phyloP scores from a whole-genome alignment of 2,888 invertebrate genomes.

The Azorinus chamasolen region DNA sequence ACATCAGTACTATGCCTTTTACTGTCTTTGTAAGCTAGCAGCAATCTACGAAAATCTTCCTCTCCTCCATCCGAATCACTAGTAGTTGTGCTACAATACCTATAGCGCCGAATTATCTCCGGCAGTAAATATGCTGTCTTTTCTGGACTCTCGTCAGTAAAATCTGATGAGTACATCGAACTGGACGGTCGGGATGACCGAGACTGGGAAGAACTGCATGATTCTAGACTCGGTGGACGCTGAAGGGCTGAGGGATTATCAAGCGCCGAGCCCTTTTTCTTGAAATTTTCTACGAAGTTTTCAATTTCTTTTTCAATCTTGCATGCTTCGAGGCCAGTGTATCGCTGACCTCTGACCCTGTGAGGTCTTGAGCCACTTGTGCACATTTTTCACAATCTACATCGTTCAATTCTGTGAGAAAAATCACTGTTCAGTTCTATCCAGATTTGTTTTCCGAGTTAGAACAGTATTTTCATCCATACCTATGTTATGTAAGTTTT shows the following conservation, averaged over 20 bases:
- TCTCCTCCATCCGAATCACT: slow-evolving; percentile 71
- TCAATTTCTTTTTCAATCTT: slow-evolving; percentile 82
- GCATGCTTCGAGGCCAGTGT: slow-evolving; percentile 62
- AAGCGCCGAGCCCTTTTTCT: slow-evolving; percentile 74
- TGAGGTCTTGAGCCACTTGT: slow-evolving; percentile 50
- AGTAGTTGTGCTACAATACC: slow-evolving; percentile 64
- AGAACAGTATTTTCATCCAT: too few species aligned
- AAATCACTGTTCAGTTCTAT: neutral
- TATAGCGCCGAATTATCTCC: slow-evolving; percentile 65
- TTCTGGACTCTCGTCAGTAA: slow-evolving; percentile 75
- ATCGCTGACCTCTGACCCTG: slow-evolving; percentile 61
- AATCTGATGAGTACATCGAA: slow-evolving; percentile 79
- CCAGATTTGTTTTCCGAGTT: neutral
- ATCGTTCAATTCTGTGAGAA: neutral
- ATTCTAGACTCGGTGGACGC: slow-evolving; percentile 65
- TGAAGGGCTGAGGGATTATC: slow-evolving; percentile 70
- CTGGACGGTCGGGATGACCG: slow-evolving; percentile 74
- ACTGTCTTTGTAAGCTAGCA: slow-evolving; percentile 65
- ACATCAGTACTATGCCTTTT: slow-evolving; percentile 41
- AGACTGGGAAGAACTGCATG: slow-evolving; percentile 61
- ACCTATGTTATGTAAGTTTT: too few species aligned
- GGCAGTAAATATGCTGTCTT: slow-evolving; percentile 66
- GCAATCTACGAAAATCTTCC: slow-evolving; percentile 56
- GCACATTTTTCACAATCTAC: slow-evolving; percentile 40
- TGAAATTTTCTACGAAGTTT: slow-evolving; percentile 81